Evolutionary conservation across 2,113 vertebrate genomes (phyloP), one percentile per base, ranked within the genome.

Genomic region (Bujurquina vittata): DNA sequence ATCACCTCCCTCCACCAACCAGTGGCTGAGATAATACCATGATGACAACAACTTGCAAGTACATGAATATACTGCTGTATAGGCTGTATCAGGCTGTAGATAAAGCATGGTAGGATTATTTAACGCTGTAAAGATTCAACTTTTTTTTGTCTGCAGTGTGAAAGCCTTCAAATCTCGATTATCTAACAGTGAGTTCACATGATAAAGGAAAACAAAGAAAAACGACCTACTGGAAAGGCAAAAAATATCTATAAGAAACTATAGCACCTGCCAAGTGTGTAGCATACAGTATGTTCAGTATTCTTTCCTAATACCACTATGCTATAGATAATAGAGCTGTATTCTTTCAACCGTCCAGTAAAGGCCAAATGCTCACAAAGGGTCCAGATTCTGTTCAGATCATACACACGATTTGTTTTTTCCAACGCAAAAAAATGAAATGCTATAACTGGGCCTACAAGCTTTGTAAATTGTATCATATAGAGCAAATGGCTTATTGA

Each of bases 401-500:
- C 83, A 72, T 80, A 61, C 12, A 60, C 35, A 49, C 78, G 33
- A 89, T 80, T 88, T 72, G 59, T 77, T 63, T 87, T 87, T 84
- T 79, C 57, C 29, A 23, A 20, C 10, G 5, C 77, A 63, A 87
- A 91, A 88, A 93, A 92, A 93, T 85, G 75, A 85, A 92, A 94
- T 84, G 81, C 84, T 90, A 85, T 88, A 93, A 93, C 85, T 67
- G 55, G 61, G 55, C 79, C 91, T 93, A 89, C 91, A 91, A 90
- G 88, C 87, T 92, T 77, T 26, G 80, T 88, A 93, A 94, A 93
- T 90, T 92, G 90, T 88, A 92, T 94, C 85, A 89, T 89, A 94
- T 77, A 86, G 80, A 85, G 86, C 57, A 91, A 95, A 95, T 93
- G 89, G 87, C 88, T 93, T 94, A 96, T 94, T 94, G 94, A 95